Evolutionary conservation across 2,113 vertebrate species (phyloP).

Genomic region (Pelusios castaneus): DNA sequence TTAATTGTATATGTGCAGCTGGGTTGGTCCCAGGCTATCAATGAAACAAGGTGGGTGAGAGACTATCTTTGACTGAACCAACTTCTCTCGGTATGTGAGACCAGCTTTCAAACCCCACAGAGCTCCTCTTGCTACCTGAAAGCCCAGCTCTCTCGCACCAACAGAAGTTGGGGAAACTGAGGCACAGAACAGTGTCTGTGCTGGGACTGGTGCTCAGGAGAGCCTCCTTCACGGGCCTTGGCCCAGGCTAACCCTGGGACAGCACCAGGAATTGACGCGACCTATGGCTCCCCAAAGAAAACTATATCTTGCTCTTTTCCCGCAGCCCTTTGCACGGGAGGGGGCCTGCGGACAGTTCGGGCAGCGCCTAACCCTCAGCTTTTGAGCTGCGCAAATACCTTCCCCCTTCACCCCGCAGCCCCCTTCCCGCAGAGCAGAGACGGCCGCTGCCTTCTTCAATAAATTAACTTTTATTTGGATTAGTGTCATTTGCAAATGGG

Average conservation of each 20-base stretch:
- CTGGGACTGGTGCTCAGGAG: not conserved
- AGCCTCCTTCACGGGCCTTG: no score
- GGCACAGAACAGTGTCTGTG: not conserved
- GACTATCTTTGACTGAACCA: no score
- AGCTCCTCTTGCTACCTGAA: no score
- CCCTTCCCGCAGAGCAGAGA: not conserved
- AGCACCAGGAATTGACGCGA: not conserved
- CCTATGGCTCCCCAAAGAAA: not conserved
- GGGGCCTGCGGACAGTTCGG: not conserved
- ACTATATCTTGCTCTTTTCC: not conserved
- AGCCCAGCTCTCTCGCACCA: no score
- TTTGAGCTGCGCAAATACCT: not conserved
- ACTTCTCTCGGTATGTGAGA: no score
- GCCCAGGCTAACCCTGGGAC: not conserved
- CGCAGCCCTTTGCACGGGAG: not conserved
- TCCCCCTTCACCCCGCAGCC: no score
- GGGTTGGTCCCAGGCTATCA: no score
- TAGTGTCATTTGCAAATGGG: constrained; percentile 72
- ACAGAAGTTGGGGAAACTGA: not conserved
- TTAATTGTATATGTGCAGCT: no score
- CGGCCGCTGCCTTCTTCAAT: constrained; percentile 59
- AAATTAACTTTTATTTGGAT: constrained; percentile 85
- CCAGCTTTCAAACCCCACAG: no score
- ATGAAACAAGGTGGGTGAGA: no score
- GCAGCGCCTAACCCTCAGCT: not conserved